Evolutionary conservation across 2,888 invertebrate genomes (phyloP).

Genomic region (Napeogenes inachia): DNA sequence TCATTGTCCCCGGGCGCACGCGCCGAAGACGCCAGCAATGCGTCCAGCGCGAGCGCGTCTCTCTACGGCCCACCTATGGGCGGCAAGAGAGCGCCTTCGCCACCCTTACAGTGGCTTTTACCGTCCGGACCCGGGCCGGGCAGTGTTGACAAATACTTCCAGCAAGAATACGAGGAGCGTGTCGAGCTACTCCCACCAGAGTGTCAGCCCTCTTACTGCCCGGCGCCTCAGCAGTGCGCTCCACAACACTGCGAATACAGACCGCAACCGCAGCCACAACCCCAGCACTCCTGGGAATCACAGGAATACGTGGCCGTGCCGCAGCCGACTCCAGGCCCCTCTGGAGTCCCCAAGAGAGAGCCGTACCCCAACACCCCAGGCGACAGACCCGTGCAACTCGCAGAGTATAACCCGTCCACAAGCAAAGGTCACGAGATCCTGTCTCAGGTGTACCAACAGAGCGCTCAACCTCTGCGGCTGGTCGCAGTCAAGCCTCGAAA

Average conservation of each 20-base stretch:
- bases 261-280: conserved; percentile 78
- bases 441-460: conserved; percentile 95
- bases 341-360: conserved; percentile 80
- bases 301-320: conserved; percentile 61
- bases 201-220: conserved; percentile 71
- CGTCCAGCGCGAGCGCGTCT: conserved; percentile 79
- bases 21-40: conserved; percentile 86
- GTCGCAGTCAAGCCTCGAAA: conserved; percentile 96
- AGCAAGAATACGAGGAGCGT: conserved; percentile 83
- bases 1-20: conserved; percentile 82
- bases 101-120: conserved; percentile 84
- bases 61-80: conserved; percentile 75
- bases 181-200: conserved; percentile 74
- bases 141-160: conserved; percentile 78
- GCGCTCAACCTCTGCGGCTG: conserved; percentile 89
- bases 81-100: conserved; percentile 70
- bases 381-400: conserved; percentile 84
- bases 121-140: conserved; percentile 83
- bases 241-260: conserved; percentile 80
- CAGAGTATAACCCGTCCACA: conserved; percentile 96
- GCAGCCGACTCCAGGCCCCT: conserved; percentile 77
- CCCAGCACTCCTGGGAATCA: conserved; percentile 84
- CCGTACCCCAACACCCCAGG: conserved; percentile 61
- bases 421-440: conserved; percentile 97
- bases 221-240: conserved; percentile 63